Conservation (phyloP, 2,113 vertebrate species). For the Serinus canaria region DNA sequence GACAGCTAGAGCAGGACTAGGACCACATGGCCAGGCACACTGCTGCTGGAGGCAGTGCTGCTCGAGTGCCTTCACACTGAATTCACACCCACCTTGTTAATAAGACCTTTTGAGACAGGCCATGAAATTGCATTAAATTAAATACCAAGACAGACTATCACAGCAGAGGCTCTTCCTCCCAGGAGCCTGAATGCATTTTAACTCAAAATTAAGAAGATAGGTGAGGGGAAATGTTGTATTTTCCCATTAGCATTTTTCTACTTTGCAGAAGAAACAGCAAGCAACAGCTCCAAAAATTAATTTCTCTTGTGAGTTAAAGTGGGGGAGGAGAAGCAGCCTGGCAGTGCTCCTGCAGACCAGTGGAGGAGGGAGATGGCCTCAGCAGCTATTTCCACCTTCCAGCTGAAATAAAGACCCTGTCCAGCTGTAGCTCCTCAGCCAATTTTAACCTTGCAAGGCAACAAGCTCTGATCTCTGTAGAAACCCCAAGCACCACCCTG, state of each 20-base stretch:
- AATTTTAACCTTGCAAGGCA: neutral
- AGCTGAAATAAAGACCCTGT: neutral
- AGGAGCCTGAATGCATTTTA: neutral
- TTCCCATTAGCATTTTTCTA: neutral
- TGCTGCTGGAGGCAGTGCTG: neutral
- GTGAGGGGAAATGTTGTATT: neutral
- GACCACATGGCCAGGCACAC: accelerated
- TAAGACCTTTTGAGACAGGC: neutral
- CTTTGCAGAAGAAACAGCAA: neutral
- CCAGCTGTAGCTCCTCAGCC: neutral
- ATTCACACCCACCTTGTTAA: conserved; percentile 7
- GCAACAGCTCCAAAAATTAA: neutral
- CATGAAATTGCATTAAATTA: neutral
- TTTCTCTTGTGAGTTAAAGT: neutral
- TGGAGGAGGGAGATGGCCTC: neutral
- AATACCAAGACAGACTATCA: neutral
- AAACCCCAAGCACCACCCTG: neutral
- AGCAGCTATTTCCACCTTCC: neutral
- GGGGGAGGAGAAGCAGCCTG: neutral
- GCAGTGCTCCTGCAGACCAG: neutral
- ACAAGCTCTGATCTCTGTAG: neutral
- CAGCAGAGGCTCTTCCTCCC: neutral
- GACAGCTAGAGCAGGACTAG: neutral
- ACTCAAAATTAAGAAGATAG: neutral
- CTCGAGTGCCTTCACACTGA: neutral